These are phyloP conservation scores for Gallirallus australis DNA, from an alignment of 2,797 vertebrate species.

Conservation along the genomic window DNA sequence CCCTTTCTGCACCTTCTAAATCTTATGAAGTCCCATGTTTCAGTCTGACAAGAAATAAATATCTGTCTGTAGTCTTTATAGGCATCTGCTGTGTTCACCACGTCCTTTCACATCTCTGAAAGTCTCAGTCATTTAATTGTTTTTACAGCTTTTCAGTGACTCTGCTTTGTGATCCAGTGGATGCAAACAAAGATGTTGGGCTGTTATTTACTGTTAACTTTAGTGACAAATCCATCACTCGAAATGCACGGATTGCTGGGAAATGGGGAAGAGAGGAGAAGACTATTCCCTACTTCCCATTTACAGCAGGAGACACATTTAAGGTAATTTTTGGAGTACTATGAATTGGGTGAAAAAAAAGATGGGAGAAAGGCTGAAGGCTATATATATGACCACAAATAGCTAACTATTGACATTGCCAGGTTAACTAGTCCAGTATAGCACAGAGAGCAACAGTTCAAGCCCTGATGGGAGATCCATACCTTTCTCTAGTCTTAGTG, in stretches of 20 bases:
- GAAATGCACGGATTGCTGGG: conserved; percentile 87
- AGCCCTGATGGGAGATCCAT: neutral
- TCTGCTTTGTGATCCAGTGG: conserved; percentile 81
- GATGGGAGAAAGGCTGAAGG: neutral
- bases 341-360: neutral
- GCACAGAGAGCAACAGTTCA: neutral
- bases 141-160: conserved; percentile 85
- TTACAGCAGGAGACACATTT: conserved; percentile 87
- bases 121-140: neutral
- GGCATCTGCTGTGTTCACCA: neutral
- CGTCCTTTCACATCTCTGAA: neutral
- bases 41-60: neutral
- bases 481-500: neutral
- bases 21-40: neutral
- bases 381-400: neutral
- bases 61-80: neutral
- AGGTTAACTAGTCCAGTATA: neutral
- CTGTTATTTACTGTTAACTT: conserved; percentile 88
- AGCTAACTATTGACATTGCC: neutral
- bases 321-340: conserved; percentile 78
- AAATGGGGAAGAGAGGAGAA: conserved; percentile 89
- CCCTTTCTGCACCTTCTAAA: neutral
- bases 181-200: conserved; percentile 84
- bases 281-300: conserved; percentile 90
- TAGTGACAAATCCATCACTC: conserved; percentile 84